These are phyloP conservation scores for Heliconius eleuchia DNA, from an alignment of 1,140 invertebrate genomes.

Conservation along the genomic window DNA sequence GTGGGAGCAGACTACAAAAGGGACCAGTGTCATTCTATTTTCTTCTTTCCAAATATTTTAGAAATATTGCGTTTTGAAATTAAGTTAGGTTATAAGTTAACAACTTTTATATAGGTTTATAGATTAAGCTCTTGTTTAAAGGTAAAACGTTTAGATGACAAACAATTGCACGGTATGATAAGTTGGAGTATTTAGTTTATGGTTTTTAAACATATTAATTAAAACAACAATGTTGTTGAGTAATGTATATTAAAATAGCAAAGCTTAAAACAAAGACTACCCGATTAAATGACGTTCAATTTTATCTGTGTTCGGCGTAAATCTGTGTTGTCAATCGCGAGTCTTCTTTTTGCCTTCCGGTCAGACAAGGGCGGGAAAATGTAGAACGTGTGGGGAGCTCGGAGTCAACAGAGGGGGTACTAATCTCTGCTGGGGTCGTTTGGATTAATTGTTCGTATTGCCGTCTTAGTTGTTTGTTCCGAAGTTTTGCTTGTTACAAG, in stretches of 20 bases:
- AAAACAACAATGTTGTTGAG: neutral
- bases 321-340: constrained; percentile 59
- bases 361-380: constrained; percentile 74
- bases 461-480: constrained; percentile 71
- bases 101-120: no score
- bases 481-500: constrained; percentile 64
- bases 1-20: no score
- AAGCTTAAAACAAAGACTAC: neutral
- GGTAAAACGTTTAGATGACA: neutral
- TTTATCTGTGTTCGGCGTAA: constrained; percentile 17
- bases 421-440: constrained; percentile 74
- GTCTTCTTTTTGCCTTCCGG: constrained; percentile 64
- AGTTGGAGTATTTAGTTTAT: neutral
- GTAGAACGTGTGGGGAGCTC: constrained; percentile 59
- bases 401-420: constrained; percentile 66
- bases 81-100: no score
- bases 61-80: no score
- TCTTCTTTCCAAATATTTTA: no score
- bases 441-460: constrained; percentile 76
- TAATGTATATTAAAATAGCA: neutral
- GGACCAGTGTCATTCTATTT: no score
- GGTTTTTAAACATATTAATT: neutral
- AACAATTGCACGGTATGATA: neutral
- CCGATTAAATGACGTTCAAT: neutral
- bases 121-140: no score